A percentile compares a stretch with the other conserved stretches of the same genome.
Evolutionary conservation across 2,797 vertebrate genomes (phyloP).

Genomic region (Champsocephalus esox): DNA sequence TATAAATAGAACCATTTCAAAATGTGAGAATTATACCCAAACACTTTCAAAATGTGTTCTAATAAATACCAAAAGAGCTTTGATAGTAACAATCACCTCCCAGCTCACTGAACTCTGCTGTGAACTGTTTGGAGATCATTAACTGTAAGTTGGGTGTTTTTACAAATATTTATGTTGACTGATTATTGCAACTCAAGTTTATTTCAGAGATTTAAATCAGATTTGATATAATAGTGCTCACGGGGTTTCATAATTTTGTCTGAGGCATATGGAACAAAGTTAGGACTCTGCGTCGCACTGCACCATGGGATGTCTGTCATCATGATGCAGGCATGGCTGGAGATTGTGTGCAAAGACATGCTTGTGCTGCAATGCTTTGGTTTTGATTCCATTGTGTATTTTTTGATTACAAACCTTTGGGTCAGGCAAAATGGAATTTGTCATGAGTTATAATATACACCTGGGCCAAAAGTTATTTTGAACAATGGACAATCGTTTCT

Average conservation of each 20-base stretch:
- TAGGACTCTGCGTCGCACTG: not conserved
- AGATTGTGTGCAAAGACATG: not conserved
- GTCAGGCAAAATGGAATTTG: not conserved
- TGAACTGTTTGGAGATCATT: no score
- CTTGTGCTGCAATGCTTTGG: not conserved
- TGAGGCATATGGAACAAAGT: not conserved
- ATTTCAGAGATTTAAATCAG: no score
- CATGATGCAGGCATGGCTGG: not conserved
- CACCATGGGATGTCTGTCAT: conserved; percentile 1
- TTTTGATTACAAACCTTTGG: not conserved
- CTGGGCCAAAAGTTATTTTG: not conserved
- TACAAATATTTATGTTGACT: no score
- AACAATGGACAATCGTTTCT: not conserved
- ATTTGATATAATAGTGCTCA: no score
- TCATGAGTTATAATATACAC: not conserved
- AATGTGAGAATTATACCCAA: not conserved
- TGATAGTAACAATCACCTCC: no score
- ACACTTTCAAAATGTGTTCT: no score
- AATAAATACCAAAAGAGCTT: no score
- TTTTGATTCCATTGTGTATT: not conserved
- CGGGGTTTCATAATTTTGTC: no score
- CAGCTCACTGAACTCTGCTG: conserved; percentile 1
- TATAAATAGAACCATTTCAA: not conserved
- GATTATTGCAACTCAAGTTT: no score
- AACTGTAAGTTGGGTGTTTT: no score